phyloP scores from a whole-genome alignment of 2,888 invertebrate species.

The Drosophila neonasuta region DNA sequence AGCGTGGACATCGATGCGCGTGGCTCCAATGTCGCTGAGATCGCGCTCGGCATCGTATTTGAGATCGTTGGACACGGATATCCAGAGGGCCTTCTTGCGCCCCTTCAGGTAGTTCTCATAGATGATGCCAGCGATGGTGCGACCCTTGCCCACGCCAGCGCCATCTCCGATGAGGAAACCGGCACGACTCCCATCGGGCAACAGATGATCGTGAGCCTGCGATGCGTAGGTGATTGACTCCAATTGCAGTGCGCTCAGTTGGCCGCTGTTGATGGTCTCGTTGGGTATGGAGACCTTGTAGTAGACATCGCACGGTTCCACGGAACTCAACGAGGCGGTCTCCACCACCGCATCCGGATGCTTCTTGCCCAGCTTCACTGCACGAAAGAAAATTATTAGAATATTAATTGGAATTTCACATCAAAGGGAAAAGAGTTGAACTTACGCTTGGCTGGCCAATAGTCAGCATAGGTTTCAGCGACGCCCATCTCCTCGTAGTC shows the following conservation, averaged over 20 bases:
- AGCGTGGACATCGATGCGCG: constrained; percentile 92
- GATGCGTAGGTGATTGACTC: constrained; percentile 98
- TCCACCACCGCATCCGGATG: constrained; percentile 99
- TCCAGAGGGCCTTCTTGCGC: constrained; percentile 98
- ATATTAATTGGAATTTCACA: no score
- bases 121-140: constrained; percentile 98
- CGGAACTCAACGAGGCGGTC: constrained; percentile 97
- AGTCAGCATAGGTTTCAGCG: constrained; percentile 99
- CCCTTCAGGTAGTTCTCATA: constrained; percentile 98
- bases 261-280: constrained; percentile 91
- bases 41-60: constrained; percentile 99
- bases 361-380: constrained; percentile 95
- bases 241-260: constrained; percentile 96
- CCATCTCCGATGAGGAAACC: constrained; percentile 99
- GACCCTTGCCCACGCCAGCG: constrained; percentile 98
- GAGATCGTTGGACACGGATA: constrained; percentile 98
- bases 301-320: constrained; percentile 96
- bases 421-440: constrained; percentile 22
- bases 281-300: constrained; percentile 93
- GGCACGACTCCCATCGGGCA: constrained; percentile 94
- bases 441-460: constrained; percentile 97
- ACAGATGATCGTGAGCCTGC: constrained; percentile 95
- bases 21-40: constrained; percentile 96
- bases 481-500: constrained; percentile 99
- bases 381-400: constrained; percentile 18